A percentile compares a stretch with the other conserved stretches of the same genome.
phyloP scores from a whole-genome alignment of 2,797 vertebrate genomes.

The Psittacula echo region DNA sequence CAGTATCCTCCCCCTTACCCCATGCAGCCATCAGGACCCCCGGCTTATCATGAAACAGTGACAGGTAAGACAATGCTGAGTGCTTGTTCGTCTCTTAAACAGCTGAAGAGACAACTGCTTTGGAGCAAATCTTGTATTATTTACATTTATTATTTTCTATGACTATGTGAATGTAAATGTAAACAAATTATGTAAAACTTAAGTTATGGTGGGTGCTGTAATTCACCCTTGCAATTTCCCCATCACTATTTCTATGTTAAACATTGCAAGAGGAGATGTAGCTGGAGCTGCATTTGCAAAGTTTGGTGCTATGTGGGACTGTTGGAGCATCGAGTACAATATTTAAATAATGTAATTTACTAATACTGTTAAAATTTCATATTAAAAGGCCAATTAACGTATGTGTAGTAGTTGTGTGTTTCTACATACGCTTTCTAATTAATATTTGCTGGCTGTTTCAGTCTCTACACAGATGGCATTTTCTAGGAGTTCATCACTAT shows the following conservation, averaged over 20 bases:
- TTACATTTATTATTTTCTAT: background rate
- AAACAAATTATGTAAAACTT: rapidly evolving
- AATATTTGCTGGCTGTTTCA: background rate
- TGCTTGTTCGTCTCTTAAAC: background rate
- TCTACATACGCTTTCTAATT: background rate
- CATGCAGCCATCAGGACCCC: constrained; percentile 70
- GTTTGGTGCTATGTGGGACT: background rate
- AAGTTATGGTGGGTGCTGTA: background rate
- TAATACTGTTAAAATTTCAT: background rate
- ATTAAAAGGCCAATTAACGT: background rate
- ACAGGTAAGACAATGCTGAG: constrained; percentile 69
- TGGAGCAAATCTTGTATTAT: background rate
- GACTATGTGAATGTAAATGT: background rate
- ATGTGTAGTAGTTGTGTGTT: background rate
- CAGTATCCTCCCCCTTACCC: constrained; percentile 81
- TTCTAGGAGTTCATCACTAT: background rate
- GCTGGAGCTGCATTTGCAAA: background rate
- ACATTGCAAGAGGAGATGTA: background rate
- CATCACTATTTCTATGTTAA: background rate
- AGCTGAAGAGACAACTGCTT: background rate
- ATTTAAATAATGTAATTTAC: background rate
- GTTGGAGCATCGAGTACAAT: background rate
- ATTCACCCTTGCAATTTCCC: background rate
- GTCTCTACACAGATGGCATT: background rate
- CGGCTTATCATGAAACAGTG: constrained; percentile 75